Conservation (phyloP, 2,113 vertebrate species). For the Oreotragus oreotragus region DNA sequence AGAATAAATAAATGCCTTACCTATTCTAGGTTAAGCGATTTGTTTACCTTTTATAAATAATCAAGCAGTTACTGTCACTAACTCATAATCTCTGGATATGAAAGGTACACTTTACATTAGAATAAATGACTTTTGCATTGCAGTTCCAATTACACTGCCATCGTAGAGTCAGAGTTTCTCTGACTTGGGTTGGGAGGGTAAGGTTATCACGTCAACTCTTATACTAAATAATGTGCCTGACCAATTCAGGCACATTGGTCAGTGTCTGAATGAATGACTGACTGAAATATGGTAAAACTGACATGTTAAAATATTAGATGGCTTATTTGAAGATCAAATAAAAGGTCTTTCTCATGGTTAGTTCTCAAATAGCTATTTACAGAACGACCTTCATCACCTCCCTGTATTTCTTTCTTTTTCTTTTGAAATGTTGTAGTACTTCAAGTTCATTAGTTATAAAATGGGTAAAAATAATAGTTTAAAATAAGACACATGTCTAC, state of each 20-base stretch:
- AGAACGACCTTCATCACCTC: not conserved
- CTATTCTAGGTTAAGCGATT: not conserved
- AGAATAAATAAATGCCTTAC: not conserved
- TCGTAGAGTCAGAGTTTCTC: not conserved
- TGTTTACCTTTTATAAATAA: slow-evolving; percentile 14
- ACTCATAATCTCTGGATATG: not conserved
- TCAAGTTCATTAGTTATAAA: not conserved
- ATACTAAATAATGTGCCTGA: not conserved
- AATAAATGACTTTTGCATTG: not conserved
- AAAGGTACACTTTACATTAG: not conserved
- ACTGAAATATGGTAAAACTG: not conserved
- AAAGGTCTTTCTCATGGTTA: not conserved
- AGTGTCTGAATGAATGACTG: not conserved
- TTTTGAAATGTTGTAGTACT: not conserved
- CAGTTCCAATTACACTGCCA: not conserved
- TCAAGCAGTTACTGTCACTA: not conserved
- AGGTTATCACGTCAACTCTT: not conserved
- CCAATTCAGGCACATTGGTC: not conserved
- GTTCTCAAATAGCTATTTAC: not conserved
- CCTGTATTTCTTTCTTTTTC: not conserved
- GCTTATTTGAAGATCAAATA: not conserved
- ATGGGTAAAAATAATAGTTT: not conserved
- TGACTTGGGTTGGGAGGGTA: not conserved
- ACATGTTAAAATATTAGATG: not conserved
- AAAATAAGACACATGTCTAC: not conserved